Base-by-base conservation (phyloP, 2,113 vertebrate genomes). In the Melanotaenia duboulayi region DNA sequence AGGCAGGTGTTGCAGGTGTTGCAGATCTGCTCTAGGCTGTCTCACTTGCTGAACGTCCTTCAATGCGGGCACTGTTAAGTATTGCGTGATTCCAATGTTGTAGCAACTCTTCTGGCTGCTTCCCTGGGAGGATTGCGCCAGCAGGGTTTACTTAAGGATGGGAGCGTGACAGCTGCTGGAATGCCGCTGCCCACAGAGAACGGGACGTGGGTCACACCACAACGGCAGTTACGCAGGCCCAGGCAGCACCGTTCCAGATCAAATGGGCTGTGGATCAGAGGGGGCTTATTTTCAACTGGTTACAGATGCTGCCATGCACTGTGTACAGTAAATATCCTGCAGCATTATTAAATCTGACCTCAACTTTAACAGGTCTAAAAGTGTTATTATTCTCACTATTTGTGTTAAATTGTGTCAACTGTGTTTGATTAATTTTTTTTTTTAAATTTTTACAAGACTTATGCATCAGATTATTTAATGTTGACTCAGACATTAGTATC, bases 1-100 rank as follows among this genome's bases (percentile, higher is more conserved):
- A 60, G 76, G 69, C 85, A 90, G 87, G 82, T 88, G 87, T 55
- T 85, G 84, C 92, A 93, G 92, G 90, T 92, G 91, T 83, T 90
- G 83, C 80, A 81, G 62, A 80, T 82, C 85, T 62, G 22, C 72
- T 74, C 72, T 23, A 76, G 75, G 73, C 79, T 17, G 60, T 73
- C 50, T 83, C 72, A 46, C 75, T 82, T 51, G 13, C 65, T 66
- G 75, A 80, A 68, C 65, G 61, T 70, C 51, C 1, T 58, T 85
- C 76, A 84, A 92, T 92, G 86, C 82, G 76, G 91, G 90, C 78
- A 52, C 81, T 78, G 83, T 88, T 76, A 80, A 85, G 79, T 82
- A 71, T 77, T 89, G 87, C 81, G 79, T 82, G 83, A 88, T 88
- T 89, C 54, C 74, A 81, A 76, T 79, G 78, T 87, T 87, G 83